Conservation (phyloP, 2,888 invertebrate species). For the Bibio marci region DNA sequence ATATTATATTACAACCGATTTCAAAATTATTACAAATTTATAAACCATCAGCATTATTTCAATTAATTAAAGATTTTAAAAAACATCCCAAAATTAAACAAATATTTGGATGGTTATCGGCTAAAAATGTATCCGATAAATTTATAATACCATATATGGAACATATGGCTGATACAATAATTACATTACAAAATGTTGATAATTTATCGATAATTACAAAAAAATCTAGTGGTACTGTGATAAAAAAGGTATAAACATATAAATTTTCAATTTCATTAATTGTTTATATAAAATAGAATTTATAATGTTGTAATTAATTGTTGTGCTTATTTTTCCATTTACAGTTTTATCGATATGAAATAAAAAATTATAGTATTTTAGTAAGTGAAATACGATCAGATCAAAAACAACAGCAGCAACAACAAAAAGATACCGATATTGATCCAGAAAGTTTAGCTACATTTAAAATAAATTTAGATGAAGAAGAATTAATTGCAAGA, state of each 20-base stretch:
- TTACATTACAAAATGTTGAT: conserved; percentile 17
- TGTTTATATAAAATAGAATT: not conserved
- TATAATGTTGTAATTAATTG: no score
- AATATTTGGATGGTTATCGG: conserved; percentile 23
- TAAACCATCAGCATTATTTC: conserved; percentile 18
- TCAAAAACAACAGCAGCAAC: not conserved
- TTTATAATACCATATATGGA: conserved; percentile 23
- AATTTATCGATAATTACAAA: conserved; percentile 18
- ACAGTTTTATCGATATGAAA: conserved; percentile 18
- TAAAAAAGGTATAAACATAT: conserved; percentile 14
- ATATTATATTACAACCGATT: conserved; percentile 21
- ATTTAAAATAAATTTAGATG: conserved; percentile 27
- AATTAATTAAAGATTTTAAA: conserved; percentile 19
- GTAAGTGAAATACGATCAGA: conserved; percentile 12
- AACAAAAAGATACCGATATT: conserved; percentile 2
- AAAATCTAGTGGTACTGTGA: conserved; percentile 20
- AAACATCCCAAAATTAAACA: conserved; percentile 18
- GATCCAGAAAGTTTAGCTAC: conserved; percentile 15
- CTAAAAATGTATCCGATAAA: conserved; percentile 15
- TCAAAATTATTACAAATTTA: conserved; percentile 20
- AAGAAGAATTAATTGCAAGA: conserved; percentile 26
- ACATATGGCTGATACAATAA: conserved; percentile 22
- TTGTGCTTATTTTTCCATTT: not conserved
- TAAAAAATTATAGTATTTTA: conserved; percentile 17
- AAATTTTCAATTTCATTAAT: conserved; percentile 1